Conservation (phyloP, 2,797 vertebrate genomes). For the Anguilla marmorata region DNA sequence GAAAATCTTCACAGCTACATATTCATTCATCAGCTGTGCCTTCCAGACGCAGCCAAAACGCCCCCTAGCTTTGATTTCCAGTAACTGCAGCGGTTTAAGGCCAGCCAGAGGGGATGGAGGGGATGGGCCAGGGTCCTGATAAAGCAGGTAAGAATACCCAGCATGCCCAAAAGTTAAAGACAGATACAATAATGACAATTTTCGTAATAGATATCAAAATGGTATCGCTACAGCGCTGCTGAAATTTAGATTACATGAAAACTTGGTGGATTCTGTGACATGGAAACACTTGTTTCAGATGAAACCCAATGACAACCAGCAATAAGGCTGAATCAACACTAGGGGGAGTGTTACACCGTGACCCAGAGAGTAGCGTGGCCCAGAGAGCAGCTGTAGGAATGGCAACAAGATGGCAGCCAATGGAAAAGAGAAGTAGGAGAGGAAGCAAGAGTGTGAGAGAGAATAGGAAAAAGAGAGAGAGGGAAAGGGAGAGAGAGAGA, state of each 20-base stretch:
- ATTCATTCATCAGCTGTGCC: constrained; percentile 92
- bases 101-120: constrained; percentile 92
- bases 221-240: too few relatives aligned
- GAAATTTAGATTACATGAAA: not conserved
- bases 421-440: not conserved
- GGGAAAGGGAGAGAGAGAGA: not conserved
- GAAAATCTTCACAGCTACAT: constrained; percentile 96
- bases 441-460: not conserved
- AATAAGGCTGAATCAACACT: not conserved
- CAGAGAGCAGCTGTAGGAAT: not conserved
- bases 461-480: too few relatives aligned
- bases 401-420: not conserved
- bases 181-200: too few relatives aligned
- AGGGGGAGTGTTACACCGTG: not conserved
- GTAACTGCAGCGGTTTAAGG: constrained; percentile 90
- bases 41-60: constrained; percentile 98
- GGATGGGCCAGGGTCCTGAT: constrained; percentile 84
- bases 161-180: too few relatives aligned
- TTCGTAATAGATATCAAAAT: too few relatives aligned
- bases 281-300: not conserved
- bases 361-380: not conserved
- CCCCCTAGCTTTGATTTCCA: constrained; percentile 95
- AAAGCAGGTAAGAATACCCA: not conserved
- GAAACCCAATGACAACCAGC: not conserved
- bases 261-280: not conserved